A percentile compares a stretch with the other conserved stretches of the same genome.
Conservation (phyloP, 2,797 vertebrate genomes). For the Cryptoprocta ferox region DNA sequence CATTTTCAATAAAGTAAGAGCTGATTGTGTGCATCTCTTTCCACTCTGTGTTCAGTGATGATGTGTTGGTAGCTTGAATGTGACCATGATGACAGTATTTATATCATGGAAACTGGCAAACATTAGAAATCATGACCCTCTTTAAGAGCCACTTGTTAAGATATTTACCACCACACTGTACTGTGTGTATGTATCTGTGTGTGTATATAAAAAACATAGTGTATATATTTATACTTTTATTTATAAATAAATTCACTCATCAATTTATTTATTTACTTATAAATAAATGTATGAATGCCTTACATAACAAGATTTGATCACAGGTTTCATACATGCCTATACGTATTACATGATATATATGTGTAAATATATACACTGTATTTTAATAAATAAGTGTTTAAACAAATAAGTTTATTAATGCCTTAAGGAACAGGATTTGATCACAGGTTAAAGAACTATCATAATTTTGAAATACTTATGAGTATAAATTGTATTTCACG, state of each 20-base stretch:
- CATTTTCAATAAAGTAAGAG: not conserved
- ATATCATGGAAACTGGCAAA: not conserved
- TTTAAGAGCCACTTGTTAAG: not conserved
- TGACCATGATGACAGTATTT: not conserved
- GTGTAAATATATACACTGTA: no score
- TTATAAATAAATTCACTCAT: not conserved
- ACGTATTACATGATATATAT: no score
- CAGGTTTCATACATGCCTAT: not conserved
- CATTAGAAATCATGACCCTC: not conserved
- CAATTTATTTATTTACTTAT: not conserved
- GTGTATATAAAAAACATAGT: not conserved
- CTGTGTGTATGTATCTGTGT: not conserved
- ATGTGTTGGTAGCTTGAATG: not conserved
- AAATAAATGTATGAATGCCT: not conserved
- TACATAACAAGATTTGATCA: not conserved
- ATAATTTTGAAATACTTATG: slow-evolving; percentile 1
- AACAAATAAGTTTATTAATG: not conserved
- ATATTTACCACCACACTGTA: not conserved
- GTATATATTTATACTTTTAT: not conserved
- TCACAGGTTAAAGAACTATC: not conserved
- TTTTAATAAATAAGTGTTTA: not conserved
- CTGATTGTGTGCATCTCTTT: not conserved
- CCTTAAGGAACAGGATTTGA: not conserved
- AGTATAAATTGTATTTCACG: not conserved
- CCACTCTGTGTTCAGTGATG: not conserved